These are phyloP conservation scores for Stercorarius parasiticus DNA, from an alignment of 2,113 vertebrate species.

Conservation along the genomic window DNA sequence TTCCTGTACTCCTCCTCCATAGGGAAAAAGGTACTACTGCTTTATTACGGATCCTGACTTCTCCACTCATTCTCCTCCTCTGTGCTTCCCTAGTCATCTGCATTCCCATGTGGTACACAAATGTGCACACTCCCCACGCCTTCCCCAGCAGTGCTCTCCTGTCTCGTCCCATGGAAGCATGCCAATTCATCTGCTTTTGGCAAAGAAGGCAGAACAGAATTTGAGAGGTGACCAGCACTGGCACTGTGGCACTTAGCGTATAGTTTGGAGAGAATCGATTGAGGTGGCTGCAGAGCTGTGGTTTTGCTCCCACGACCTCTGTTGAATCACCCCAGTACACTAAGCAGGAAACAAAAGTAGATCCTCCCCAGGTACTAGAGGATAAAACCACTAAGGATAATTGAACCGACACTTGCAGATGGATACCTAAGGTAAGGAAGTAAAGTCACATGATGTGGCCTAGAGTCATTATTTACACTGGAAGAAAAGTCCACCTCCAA, in stretches of 20 bases:
- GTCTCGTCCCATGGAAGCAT: neutral
- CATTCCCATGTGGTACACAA: slow-evolving; percentile 49
- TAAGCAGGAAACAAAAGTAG: neutral
- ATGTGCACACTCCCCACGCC: neutral
- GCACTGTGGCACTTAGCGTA: neutral
- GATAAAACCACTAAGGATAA: neutral
- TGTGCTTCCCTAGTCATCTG: neutral
- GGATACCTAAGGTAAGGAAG: neutral
- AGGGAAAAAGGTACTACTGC: neutral
- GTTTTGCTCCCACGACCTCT: neutral
- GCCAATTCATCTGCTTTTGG: neutral
- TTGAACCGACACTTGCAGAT: neutral
- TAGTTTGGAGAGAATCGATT: neutral
- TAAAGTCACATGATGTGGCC: neutral
- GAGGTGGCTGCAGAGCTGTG: neutral
- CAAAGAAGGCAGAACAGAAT: neutral
- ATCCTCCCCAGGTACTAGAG: neutral
- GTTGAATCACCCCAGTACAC: neutral
- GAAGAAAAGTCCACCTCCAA: neutral
- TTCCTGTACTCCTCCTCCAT: neutral
- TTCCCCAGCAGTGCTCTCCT: neutral
- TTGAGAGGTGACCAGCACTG: neutral
- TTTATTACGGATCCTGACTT: neutral
- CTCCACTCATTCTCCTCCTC: neutral
- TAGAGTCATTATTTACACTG: neutral